Evolutionary conservation across 2,888 invertebrate species (phyloP), one percentile per base, ranked within the genome.

Genomic region (Mythimna loreyi): DNA sequence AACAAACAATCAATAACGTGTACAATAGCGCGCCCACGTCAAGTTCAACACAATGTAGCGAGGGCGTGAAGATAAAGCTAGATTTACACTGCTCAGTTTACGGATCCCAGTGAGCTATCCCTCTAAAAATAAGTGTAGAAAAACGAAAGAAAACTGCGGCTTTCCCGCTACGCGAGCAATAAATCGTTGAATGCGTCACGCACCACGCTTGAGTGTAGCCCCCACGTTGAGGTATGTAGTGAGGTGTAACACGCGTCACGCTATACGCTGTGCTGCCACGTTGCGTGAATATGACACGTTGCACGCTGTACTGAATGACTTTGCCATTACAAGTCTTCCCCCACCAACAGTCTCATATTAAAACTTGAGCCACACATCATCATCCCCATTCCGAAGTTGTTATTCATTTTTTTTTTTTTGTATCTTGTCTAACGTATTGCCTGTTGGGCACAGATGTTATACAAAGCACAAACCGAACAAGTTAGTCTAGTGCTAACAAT

Each of bases 371-470:
- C 45, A 33, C 45, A 33, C 21, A 28, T 50, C 43, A 69, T 47
- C 71, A 74, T 72, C 70, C 71, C 75, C 50, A 59, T 73, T 70
- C 61, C 2, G 47, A 72, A 67, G 76, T n/a, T 66, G 63, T 73
- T 69, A 84, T 80, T 80, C 72, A 45, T n/a, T 45, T 62, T 66
- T 71, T 66, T 71, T 77, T 82, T 89, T 87, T 85, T 62, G 40
- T 30, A 23, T 68, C 68, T 71, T 56, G 67, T 67, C 53, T 64
- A 68, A 76, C 30, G 43, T 45, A 45, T 45, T 62, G 67, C 75
- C 40, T 75, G 43, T 57, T 86, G 87, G 85, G 77, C 86, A 83
- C 89, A 90, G 86, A 88, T 89, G 90, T 91, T 89, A 87, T 84
- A 86, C 86, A 89, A 89, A 76, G 88, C 84, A 86, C 86, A 90